Percentiles rank a stretch among this genome's conserved stretches.
Evolutionary conservation across 2,888 invertebrate species (phyloP).

Genomic region (Leptinotarsa juncta): DNA sequence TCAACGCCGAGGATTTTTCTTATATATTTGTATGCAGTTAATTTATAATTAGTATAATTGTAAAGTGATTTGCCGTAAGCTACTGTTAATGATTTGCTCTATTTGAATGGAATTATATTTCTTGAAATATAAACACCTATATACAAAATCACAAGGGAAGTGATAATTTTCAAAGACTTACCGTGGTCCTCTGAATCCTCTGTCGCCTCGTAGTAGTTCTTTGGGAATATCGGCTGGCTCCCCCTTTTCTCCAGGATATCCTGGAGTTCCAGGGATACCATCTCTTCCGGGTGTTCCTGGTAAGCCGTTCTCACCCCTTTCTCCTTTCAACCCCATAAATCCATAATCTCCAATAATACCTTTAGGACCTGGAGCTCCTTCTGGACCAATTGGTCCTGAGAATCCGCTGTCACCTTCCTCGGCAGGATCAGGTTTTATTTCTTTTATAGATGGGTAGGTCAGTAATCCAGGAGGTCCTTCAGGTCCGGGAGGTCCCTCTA

Average conservation of each 20-base stretch:
- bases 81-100: too few relatives aligned
- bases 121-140: too few relatives aligned
- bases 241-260: slow-evolving; percentile 69
- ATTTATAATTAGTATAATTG: too few relatives aligned
- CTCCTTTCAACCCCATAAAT: slow-evolving; percentile 66
- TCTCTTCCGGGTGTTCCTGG: slow-evolving; percentile 59
- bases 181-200: slow-evolving; percentile 64
- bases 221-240: slow-evolving; percentile 69
- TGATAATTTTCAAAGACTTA: slow-evolving; percentile 50
- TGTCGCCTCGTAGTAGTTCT: slow-evolving; percentile 67
- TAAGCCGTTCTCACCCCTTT: slow-evolving; percentile 62
- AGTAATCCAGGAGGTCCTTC: slow-evolving; percentile 52
- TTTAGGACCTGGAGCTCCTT: slow-evolving; percentile 51
- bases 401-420: slow-evolving; percentile 69
- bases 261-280: slow-evolving; percentile 65
- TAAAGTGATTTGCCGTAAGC: too few relatives aligned
- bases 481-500: slow-evolving; percentile 62
- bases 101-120: too few relatives aligned
- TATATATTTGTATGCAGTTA: too few relatives aligned
- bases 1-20: too few relatives aligned
- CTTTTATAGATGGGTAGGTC: slow-evolving; percentile 47
- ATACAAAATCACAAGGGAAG: too few relatives aligned
- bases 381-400: slow-evolving; percentile 68
- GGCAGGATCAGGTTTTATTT: slow-evolving; percentile 54
- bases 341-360: slow-evolving; percentile 49